Conservation (phyloP, 2,888 invertebrate species). For the Megastigmus dorsalis region DNA sequence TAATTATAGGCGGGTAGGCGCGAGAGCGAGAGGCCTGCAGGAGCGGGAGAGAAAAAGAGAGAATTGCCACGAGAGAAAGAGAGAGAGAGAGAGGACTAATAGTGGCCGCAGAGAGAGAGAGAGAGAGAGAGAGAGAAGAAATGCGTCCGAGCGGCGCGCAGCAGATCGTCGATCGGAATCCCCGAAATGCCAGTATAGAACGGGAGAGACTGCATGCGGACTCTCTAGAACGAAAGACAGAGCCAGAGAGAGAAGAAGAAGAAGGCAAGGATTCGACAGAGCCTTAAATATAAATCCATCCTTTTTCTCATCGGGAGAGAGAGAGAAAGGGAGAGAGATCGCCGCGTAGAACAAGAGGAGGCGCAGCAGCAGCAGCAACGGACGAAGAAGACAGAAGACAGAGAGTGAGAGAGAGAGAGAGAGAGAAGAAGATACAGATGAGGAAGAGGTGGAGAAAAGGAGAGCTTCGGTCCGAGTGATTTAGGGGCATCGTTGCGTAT, state of each 20-base stretch:
- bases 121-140: constrained; percentile 2
- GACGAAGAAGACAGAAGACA: neutral
- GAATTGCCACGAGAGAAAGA: constrained; percentile 1
- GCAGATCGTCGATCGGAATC: constrained; percentile 62
- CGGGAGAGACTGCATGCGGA: neutral
- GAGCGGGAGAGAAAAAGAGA: constrained; percentile 1
- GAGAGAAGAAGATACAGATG: constrained; percentile 18
- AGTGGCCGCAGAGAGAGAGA: constrained; percentile 5
- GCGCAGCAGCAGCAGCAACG: neutral
- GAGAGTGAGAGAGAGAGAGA: constrained; percentile 43
- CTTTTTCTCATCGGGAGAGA: constrained; percentile 60
- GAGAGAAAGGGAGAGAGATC: constrained; percentile 27
- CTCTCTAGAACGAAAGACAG: neutral
- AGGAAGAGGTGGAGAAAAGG: constrained; percentile 30
- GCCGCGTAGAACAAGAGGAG: constrained; percentile 6
- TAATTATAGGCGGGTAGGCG: constrained; percentile 49
- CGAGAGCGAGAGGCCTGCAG: constrained; percentile 25
- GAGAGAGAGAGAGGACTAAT: constrained; percentile 18
- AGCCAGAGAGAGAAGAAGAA: constrained; percentile 35
- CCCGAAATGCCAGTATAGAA: constrained; percentile 63
- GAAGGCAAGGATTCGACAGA: constrained; percentile 18
- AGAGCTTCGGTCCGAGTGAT: constrained; percentile 68
- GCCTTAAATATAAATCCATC: constrained; percentile 70
- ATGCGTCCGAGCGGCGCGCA: neutral
- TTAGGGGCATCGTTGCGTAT: constrained; percentile 72